Base-by-base conservation (phyloP, 2,113 vertebrate genomes). In the Xiphias gladius region DNA sequence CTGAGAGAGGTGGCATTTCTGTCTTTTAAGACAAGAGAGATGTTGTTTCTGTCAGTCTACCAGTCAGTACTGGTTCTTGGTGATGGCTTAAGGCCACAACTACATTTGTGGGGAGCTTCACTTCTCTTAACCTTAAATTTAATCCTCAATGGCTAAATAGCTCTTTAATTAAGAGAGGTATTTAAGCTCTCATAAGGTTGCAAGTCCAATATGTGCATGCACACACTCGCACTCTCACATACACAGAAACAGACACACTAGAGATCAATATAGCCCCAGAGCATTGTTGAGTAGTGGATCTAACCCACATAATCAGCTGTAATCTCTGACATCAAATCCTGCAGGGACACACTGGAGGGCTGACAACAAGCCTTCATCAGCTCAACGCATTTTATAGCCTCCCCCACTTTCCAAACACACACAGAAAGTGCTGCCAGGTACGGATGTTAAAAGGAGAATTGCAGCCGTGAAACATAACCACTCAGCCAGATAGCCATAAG, bases 251-350 rank as follows among this genome's bases (percentile, higher is more conserved):
- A 67, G 20, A 77, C 75, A 35, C 35, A 78, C 28, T 6, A 37
- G 41, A 75, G 81, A 92, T 91, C 91, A 87, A 93, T 92, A 93
- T 22, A 83, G 66, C 70, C 85, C 76, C 66, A 81, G 66, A 86
- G 79, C 83, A 52, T 78, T 71, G 86, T 73, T 48, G 79, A 80
- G 66, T 55, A 83, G 81, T 87, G 59, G 68, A 80, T 91, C 71
- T 83, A 94, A 91, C 89, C 84, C 68, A 89, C 73, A 93, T 90
- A 90, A 91, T 93, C 84, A 92, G 88, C 71, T 88, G 91, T 92
- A 93, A 93, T 93, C 92, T 93, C 91, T 58, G 64, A 86, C 86
- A 93, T 90, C 84, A 92, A 91, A 91, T 91, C 91, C 88, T 87
- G 82, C 83, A 79, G 83, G 61, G 75, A 86, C 84, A 84, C 81